Evolutionary conservation across 2,797 vertebrate genomes (phyloP).

Genomic region (Sarcoramphus papa): DNA sequence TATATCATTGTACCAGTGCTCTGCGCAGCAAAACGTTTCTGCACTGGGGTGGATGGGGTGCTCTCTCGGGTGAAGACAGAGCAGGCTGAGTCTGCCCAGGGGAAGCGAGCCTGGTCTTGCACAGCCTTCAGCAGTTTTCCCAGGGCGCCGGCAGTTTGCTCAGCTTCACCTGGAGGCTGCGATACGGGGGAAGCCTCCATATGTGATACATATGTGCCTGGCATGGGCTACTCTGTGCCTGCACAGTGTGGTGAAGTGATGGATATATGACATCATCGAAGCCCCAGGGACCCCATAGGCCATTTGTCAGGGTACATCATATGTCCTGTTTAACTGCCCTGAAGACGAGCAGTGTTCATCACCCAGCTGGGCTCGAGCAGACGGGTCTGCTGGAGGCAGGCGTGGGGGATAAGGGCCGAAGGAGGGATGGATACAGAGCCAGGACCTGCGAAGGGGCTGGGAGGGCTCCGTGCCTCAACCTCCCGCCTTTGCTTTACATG

Average conservation of each 20-base stretch:
- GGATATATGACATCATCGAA: not conserved
- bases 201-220: not conserved
- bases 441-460: not conserved
- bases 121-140: not conserved
- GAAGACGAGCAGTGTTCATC: not conserved
- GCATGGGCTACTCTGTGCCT: not conserved
- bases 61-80: not conserved
- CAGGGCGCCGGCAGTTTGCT: not conserved
- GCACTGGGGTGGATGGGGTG: not conserved
- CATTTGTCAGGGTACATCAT: fast-evolving
- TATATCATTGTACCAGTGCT: not conserved
- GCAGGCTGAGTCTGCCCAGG: not conserved
- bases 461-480: not conserved
- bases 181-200: fast-evolving
- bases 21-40: fast-evolving
- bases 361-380: not conserved
- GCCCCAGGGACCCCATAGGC: not conserved
- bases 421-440: not conserved
- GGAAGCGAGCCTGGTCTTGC: not conserved
- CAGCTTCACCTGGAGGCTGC: not conserved
- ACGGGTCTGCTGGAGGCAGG: not conserved
- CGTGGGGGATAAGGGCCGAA: fast-evolving
- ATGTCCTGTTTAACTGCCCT: not conserved
- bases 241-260: fast-evolving
- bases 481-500: fast-evolving